phyloP scores from a whole-genome alignment of 2,113 vertebrate species.

The Nansenia antarctica region DNA sequence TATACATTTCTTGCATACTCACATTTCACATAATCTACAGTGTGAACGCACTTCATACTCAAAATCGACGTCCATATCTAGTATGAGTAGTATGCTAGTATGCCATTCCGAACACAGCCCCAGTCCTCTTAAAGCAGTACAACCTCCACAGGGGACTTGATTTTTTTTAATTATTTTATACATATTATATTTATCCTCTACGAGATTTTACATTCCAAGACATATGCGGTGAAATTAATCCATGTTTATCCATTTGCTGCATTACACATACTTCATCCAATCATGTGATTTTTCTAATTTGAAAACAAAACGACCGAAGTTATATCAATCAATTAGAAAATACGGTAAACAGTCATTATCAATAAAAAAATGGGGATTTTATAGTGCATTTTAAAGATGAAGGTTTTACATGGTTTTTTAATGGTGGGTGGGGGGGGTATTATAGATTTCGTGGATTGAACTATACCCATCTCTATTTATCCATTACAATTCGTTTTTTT shows the following conservation, averaged over 20 bases:
- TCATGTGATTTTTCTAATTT: neutral
- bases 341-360: too few relatives aligned
- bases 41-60: too few relatives aligned
- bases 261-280: neutral
- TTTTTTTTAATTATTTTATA: neutral
- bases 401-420: neutral
- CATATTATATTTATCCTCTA: too few relatives aligned
- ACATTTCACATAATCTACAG: too few relatives aligned
- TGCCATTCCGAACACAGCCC: conserved; percentile 44
- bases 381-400: neutral
- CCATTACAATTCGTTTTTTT: too few relatives aligned
- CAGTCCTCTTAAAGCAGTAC: conserved; percentile 48
- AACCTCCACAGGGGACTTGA: neutral
- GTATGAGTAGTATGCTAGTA: too few relatives aligned
- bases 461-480: neutral
- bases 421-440: neutral
- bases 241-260: neutral
- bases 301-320: too few relatives aligned
- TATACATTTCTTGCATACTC: too few relatives aligned
- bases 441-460: too few relatives aligned
- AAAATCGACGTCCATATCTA: too few relatives aligned
- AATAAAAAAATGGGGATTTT: neutral
- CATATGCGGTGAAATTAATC: neutral
- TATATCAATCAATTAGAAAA: too few relatives aligned
- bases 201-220: neutral